Evolutionary conservation across 1,140 invertebrate genomes (phyloP), one percentile per base, ranked within the genome.

Genomic region (Dufourea novaeangliae): DNA sequence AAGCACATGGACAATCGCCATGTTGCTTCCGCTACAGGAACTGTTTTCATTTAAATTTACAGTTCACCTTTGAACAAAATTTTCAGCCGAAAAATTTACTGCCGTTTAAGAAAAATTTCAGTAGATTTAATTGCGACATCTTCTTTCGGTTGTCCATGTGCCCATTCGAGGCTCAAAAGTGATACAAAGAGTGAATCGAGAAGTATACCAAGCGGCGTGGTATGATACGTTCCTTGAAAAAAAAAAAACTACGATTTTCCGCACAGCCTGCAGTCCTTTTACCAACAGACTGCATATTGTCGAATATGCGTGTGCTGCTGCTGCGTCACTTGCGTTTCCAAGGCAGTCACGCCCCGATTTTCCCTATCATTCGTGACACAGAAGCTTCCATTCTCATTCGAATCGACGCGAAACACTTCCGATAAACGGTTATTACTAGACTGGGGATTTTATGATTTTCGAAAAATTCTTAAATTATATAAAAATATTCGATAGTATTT

Each of bases 291-390:
- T 68, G 29, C 73, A 41, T 66, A 69, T 82, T 69, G 69, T 57
- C 63, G 50, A 74, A 83, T 82, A 17, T 79, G 77, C 52, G 71
- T 63, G 41, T 72, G 67, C 64, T 74, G 50, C 37, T 72, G 67
- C 64, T 74, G 50, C 37, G 50, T 25, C 17, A 39, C 32, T 64
- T 73, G 61, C 39, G 20, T 39, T 79, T 59, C 54, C 44, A 75
- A 54, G 29, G 44, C 44, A 72, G 34, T 57, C n/a, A 57, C 61
- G 37, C 34, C n/a, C n/a, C 25, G 22, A 20, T 37, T 73, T 57
- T 62, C 66, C 34, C 34, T 69, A 44, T 56, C 59, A 29, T 54
- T 68, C 61, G 52, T 61, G 74, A 70, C 74, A 37, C 8, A 46
- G 7, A 7, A 37, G 22, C 32, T 39, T 17, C 32, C 61, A 41